Evolutionary conservation across 2,113 vertebrate genomes (phyloP), one percentile per base, ranked within the genome.

Genomic region (Neogobius melanostomus): DNA sequence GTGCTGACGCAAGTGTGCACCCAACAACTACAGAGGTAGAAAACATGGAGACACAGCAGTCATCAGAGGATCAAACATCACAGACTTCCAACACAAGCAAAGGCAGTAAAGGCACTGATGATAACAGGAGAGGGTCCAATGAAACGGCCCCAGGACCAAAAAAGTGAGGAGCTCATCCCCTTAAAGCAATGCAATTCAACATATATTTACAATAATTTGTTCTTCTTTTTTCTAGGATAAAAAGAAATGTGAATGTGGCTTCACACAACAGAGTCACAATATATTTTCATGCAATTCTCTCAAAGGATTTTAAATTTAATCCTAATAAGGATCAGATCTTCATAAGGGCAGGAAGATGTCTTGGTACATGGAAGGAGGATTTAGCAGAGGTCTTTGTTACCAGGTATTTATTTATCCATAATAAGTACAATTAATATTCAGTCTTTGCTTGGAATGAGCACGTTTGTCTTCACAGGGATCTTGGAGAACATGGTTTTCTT

Each of bases 211-310:
- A 0, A 9, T 11, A 6, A 10, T 28, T 8, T 16, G 1, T 3
- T 59, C 61, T 51, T 66, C 65, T 76, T 1, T 7, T 28, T 56
- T 83, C 8, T 46, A 90, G 91, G 47, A 16, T 7, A 10, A 68
- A 60, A 6, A 63, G 49, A 8, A 88, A 47, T 73, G 83, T 76
- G 6, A 85, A 68, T n/a, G 71, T 91, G 44, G 57, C 80, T 14
- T 43, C 75, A 1, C 3, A 0, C 0, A 74, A 86, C 7, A 87
- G 85, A 0, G 64, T 98, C 56, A 93, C 56, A 0, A 92, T 99
- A 1, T 95, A 93, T 77, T 99, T 98, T 82, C 96, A 98, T 4
- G 97, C 95, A 0, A 75, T 99, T 66, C 59, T 99, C 0, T 97
- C 97, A 0, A 94, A 91, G 6, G 71, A 98, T 68, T 98, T 98